Base-by-base conservation (phyloP, 64 coral and sea anemone species). In the Trachythela sp. region DNA sequence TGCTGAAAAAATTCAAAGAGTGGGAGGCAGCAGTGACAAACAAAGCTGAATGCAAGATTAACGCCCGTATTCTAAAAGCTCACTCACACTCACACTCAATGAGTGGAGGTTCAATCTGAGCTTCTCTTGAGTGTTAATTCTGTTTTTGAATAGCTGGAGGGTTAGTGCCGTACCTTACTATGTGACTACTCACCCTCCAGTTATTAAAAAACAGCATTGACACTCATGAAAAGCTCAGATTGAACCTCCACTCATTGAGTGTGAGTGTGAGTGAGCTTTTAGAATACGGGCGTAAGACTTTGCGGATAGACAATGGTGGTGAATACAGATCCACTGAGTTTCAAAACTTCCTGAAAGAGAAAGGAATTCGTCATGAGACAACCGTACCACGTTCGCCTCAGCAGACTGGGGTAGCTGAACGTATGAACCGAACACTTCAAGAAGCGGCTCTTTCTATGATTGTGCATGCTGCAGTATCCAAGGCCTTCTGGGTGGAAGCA, bases 401-500 rank as follows among this genome's bases (percentile, higher is more conserved):
- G 27, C 20, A 20, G 30, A 80, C 30, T n/a, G 75, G 75, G 2
- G 75, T 80, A 35, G 75, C 75, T 7, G 75, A 80, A 18, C 75
- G 75, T 9, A 80, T 80, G 75, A 80, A 80, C 20, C 31, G 30
- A 38, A 80, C 75, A 39, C 75, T 80, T 39, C 31, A 80, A 39
- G 75, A 80, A 80, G 75, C 75, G 13, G 75, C 75, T 35, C 30
- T 80, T 15, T 80, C 75, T 80, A 80, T 80, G 30, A 80, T 80
- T 30, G 10, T 80, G 37, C 75, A 80, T 80, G 30, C 75, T 80
- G 75, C 9, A 80, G 31, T 80, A 22, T 35, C 75, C 33, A 80
- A 80, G 20, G 37, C 33, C 15, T 94, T 88, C 64, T 94, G 86
- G 83, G 90, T 76, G 9, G 86, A 92, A 94, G 93, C 90, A 43